Evolutionary conservation across 2,888 invertebrate genomes (phyloP).

Genomic region (Agrilus mali): DNA sequence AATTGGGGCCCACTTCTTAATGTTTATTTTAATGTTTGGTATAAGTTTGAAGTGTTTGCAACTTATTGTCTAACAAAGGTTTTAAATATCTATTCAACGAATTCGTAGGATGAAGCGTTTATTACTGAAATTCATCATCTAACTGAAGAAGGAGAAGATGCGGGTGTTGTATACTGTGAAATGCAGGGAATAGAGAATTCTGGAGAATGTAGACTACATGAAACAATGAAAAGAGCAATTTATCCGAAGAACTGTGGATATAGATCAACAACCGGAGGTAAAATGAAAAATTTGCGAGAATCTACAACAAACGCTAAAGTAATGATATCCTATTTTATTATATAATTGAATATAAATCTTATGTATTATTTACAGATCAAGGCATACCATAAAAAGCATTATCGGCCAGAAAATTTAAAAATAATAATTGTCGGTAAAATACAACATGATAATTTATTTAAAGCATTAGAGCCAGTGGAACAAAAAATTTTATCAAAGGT

Average conservation of each 20-base stretch:
- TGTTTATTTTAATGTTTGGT: too few relatives aligned
- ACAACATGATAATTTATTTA: conserved; percentile 60
- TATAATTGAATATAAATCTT: conserved; percentile 1
- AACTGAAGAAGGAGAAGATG: conserved; percentile 77
- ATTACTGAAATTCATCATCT: conserved; percentile 88
- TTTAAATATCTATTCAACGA: background rate
- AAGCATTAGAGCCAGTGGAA: conserved; percentile 58
- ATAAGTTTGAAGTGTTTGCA: too few relatives aligned
- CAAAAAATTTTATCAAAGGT: conserved; percentile 61
- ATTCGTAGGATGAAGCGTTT: conserved; percentile 59
- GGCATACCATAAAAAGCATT: conserved; percentile 73
- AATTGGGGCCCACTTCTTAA: too few relatives aligned
- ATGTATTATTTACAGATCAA: conserved; percentile 43
- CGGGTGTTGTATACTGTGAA: conserved; percentile 92
- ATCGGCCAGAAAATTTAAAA: conserved; percentile 78
- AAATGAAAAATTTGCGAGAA: conserved; percentile 69
- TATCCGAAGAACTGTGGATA: conserved; percentile 78
- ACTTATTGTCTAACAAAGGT: background rate
- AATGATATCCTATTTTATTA: conserved; percentile 9
- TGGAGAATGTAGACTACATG: conserved; percentile 58
- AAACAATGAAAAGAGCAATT: conserved; percentile 51
- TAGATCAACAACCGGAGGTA: conserved; percentile 74
- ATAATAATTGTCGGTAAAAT: conserved; percentile 76
- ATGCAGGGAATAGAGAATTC: conserved; percentile 80
- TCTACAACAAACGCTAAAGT: conserved; percentile 75